Base-by-base conservation (phyloP, 2,113 vertebrate genomes). In the Ictalurus furcatus region DNA sequence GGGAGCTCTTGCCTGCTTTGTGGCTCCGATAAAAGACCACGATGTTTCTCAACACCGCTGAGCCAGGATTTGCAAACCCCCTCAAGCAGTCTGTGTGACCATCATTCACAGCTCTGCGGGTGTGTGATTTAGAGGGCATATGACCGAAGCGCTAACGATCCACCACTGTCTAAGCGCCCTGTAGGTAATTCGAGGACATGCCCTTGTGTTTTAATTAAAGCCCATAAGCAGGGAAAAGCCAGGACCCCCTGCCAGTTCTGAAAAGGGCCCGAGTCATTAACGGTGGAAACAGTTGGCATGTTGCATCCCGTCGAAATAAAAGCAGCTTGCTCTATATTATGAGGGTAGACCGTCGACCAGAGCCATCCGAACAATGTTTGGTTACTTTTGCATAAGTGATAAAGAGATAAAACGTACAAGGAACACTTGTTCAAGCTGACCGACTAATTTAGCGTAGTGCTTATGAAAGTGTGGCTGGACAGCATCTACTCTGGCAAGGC, bases 111-210 rank as follows among this genome's bases (percentile, higher is more conserved):
- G 25, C 56, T 65, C 37, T 40, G 67, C 76, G 63, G 34, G 65
- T 82, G 58, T 87, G 69, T 69, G 85, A 63, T 83, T 61, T 6
- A 13, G 73, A 87, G 89, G 87, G 44, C 3, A 4, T 74, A 69
- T 89, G 91, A 91, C 74, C 86, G 85, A 91, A 94, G 56, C 56
- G 90, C 76, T 92, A 92, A 93, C 88, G 90, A 92, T 84, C 81
- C 83, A 87, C 44, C 63, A n/a, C 94, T 94, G 87, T 90, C 69
- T 90, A 93, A 93, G 88, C 63, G 73, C 81, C 40, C 67, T 52
- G 3, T 37, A 37, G 87, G 83, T 6, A 25, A 84, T 76, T 56
- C 52, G 52, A 87, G 82, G 65, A 79, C 84, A 65, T 23, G 48
- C 69, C 63, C 37, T 14, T 37, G 56, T 37, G 1, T 86, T 88